A percentile compares a stretch with the other conserved stretches of the same genome.
phyloP scores from a whole-genome alignment of 2,797 vertebrate species.

The Garrulus glandarius region DNA sequence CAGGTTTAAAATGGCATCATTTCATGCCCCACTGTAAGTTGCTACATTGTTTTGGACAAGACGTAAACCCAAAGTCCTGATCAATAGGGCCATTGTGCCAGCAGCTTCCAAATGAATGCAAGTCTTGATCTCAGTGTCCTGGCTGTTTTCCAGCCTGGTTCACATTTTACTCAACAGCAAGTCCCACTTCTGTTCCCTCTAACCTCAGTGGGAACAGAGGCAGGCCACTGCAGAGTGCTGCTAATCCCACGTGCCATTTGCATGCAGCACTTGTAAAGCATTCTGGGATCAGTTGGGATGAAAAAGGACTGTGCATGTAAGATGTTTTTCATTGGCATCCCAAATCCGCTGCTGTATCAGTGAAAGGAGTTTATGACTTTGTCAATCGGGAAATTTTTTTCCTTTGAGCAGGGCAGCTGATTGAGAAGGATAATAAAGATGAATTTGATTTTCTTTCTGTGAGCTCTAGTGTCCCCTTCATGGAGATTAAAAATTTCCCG shows the following conservation, averaged over 20 bases:
- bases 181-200: background rate
- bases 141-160: conserved; percentile 1
- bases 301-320: background rate
- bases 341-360: background rate
- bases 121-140: conserved; percentile 34
- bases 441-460: conserved; percentile 7
- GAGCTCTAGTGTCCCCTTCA: conserved; percentile 37
- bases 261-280: conserved; percentile 7
- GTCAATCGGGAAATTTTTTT: background rate
- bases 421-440: conserved; percentile 14
- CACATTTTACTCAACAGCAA: conserved; percentile 22
- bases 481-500: conserved; percentile 58
- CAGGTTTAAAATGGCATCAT: background rate
- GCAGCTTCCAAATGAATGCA: conserved; percentile 15
- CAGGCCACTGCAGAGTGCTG: background rate
- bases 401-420: background rate
- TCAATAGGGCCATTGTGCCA: conserved; percentile 42
- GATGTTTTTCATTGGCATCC: background rate
- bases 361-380: background rate
- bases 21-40: background rate
- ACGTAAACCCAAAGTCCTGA: background rate
- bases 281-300: conserved; percentile 9
- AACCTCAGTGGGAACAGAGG: background rate
- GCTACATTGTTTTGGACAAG: conserved; percentile 17
- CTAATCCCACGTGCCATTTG: conserved; percentile 53